Conservation (phyloP, 2,888 invertebrate genomes). For the Conomelus anceps region DNA sequence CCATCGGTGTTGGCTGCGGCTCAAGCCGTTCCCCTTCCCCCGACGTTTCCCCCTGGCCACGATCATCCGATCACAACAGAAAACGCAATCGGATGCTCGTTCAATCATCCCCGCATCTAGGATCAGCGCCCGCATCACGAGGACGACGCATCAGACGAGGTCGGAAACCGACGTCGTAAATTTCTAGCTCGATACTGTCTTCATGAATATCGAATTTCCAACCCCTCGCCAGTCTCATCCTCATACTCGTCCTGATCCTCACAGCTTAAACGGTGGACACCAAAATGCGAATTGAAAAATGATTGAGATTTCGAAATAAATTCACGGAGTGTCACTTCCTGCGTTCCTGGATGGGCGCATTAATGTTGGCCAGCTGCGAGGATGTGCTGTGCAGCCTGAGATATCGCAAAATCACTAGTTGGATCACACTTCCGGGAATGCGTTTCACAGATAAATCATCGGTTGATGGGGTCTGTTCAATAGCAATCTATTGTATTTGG, state of each 20-base stretch:
- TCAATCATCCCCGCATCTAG: background rate
- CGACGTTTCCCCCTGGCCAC: no score
- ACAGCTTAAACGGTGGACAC: background rate
- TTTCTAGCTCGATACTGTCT: background rate
- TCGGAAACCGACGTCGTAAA: background rate
- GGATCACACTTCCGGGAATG: no score
- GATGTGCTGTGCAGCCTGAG: background rate
- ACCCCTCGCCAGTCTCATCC: background rate
- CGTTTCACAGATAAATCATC: no score
- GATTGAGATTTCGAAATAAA: background rate
- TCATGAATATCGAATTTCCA: background rate
- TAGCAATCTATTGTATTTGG: no score
- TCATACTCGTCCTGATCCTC: background rate
- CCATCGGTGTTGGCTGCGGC: background rate
- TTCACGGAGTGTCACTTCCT: background rate
- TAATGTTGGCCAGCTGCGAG: no score
- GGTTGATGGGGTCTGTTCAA: no score
- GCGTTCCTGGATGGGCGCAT: no score
- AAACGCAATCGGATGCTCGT: background rate
- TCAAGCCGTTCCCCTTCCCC: background rate
- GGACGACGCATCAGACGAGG: background rate
- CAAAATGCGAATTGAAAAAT: background rate
- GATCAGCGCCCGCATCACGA: background rate
- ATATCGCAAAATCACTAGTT: background rate
- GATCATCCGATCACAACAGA: no score